These are phyloP conservation scores for Steatocranus sp. DNA, from an alignment of 2,797 vertebrate genomes.

Conservation along the genomic window DNA sequence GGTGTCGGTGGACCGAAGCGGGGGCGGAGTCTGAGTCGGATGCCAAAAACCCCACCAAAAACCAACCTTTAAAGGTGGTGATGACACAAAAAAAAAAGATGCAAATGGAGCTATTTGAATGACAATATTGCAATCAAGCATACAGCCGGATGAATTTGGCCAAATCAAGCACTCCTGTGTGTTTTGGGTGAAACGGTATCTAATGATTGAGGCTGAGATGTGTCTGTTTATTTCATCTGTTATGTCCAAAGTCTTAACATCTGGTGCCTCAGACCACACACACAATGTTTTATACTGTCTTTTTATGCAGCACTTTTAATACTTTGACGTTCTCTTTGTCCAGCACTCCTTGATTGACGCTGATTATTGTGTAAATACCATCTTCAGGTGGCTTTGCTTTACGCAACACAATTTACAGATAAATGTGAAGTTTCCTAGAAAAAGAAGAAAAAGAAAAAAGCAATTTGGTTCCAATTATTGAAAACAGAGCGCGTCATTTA, in stretches of 20 bases:
- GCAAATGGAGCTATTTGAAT: conserved; percentile 45
- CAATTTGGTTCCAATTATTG: neutral
- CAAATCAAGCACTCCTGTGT: conserved; percentile 40
- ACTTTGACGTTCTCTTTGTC: neutral
- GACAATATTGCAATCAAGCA: conserved; percentile 57
- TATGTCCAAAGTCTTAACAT: neutral
- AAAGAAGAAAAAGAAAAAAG: fast-evolving
- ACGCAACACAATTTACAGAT: neutral
- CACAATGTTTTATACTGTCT: conserved; percentile 21
- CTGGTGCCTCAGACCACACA: conserved; percentile 33
- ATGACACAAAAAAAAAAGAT: neutral
- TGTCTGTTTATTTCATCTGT: neutral
- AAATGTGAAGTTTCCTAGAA: neutral
- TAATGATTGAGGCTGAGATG: conserved; percentile 15
- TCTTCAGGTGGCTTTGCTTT: neutral
- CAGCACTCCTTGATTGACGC: neutral
- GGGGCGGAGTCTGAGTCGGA: conserved; percentile 86
- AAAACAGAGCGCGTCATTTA: neutral
- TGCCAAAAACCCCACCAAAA: neutral
- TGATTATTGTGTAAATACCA: neutral
- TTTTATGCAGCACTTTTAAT: conserved; percentile 1
- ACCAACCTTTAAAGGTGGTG: neutral
- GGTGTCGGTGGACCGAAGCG: conserved; percentile 90
- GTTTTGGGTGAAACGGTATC: conserved; percentile 21
- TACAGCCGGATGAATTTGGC: neutral